phyloP scores from a whole-genome alignment of 2,797 vertebrate species.

The Tolypeutes matacus region DNA sequence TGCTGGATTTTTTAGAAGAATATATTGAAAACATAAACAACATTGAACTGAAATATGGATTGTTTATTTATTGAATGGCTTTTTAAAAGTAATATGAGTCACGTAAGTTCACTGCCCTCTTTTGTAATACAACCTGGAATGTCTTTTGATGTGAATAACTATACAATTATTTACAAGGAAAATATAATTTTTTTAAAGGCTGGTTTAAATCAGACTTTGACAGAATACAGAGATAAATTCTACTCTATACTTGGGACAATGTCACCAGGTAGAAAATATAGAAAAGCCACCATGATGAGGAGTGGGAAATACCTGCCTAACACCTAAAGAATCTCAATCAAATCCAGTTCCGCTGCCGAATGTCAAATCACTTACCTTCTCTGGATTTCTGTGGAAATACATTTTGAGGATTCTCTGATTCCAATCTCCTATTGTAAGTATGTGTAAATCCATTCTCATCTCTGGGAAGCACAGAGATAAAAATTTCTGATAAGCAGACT shows the following conservation, averaged over 20 bases:
- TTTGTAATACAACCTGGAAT: conserved; percentile 46
- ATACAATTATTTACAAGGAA: conserved; percentile 52
- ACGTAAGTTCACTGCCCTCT: conserved; percentile 70
- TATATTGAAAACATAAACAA: conserved; percentile 80
- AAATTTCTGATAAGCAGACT: neutral
- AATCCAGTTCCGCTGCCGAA: neutral
- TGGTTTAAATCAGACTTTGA: conserved; percentile 30
- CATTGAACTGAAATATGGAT: conserved; percentile 59
- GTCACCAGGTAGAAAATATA: neutral
- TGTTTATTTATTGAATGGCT: conserved; percentile 76
- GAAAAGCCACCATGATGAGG: neutral
- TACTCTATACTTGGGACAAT: neutral
- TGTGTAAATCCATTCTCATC: neutral
- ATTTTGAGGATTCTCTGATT: conserved; percentile 18
- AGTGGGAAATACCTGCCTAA: neutral
- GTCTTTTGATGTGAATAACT: conserved; percentile 66
- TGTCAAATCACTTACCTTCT: neutral
- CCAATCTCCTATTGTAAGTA: neutral
- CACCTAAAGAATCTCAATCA: neutral
- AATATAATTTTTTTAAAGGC: neutral
- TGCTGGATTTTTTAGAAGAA: conserved; percentile 73
- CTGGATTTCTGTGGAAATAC: neutral
- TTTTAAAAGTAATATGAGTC: conserved; percentile 67
- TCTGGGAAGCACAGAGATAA: conserved; percentile 45
- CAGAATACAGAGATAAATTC: neutral